Evolutionary conservation across 2,888 invertebrate genomes (phyloP).

Genomic region (Adineta ricciae): DNA sequence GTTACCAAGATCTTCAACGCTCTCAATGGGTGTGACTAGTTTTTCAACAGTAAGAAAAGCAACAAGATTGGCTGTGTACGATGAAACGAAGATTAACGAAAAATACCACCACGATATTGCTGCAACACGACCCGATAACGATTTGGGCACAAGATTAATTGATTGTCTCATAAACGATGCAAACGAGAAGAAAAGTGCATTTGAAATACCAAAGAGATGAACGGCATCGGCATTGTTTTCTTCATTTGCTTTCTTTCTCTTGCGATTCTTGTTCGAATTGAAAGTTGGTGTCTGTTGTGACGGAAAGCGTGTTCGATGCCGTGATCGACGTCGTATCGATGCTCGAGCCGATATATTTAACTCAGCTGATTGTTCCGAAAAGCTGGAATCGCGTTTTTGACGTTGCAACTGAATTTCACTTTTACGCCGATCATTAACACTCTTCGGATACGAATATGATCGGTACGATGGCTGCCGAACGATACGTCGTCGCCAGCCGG

Average conservation of each 20-base stretch:
- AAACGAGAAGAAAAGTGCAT: slow-evolving; percentile 84
- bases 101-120: slow-evolving; percentile 99
- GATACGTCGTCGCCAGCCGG: slow-evolving; percentile 68
- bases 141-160: slow-evolving; percentile 79
- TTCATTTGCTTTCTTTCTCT: background rate
- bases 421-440: slow-evolving; percentile 8
- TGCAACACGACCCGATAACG: slow-evolving; percentile 81
- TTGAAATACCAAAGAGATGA: slow-evolving; percentile 61
- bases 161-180: slow-evolving; percentile 94
- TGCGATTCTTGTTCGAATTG: slow-evolving; percentile 25
- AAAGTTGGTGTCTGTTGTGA: background rate
- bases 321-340: background rate
- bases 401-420: background rate
- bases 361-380: background rate
- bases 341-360: background rate
- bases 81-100: slow-evolving; percentile 88
- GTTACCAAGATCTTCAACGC: slow-evolving; percentile 72
- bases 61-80: slow-evolving; percentile 86
- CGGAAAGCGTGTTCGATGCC: background rate
- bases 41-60: slow-evolving; percentile 92
- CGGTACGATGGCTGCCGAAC: background rate
- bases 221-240: background rate
- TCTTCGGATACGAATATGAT: background rate
- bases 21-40: slow-evolving; percentile 84
- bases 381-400: background rate